phyloP scores from a whole-genome alignment of 37 sponge, comb jelly and placozoan species.

The Beroe ovata region DNA sequence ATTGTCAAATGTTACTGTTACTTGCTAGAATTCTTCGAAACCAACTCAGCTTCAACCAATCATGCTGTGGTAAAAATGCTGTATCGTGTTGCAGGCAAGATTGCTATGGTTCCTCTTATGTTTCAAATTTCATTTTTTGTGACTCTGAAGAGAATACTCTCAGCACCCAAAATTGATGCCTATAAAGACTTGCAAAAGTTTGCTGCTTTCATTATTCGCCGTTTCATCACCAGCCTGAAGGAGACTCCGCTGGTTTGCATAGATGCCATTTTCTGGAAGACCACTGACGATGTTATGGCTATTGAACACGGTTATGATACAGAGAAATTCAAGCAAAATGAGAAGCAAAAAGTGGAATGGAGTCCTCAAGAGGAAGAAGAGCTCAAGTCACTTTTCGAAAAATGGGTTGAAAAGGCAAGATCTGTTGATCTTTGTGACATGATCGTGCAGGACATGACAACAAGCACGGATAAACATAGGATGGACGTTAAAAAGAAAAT shows the following conservation, averaged over 20 bases:
- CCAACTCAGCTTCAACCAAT: constrained; percentile 1
- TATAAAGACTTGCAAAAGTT: constrained; percentile 56
- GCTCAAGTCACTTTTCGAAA: constrained; percentile 18
- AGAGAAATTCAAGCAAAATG: neutral
- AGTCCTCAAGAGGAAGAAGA: constrained; percentile 35
- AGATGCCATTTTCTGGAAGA: constrained; percentile 47
- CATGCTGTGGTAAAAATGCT: constrained; percentile 56
- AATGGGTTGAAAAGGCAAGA: constrained; percentile 53
- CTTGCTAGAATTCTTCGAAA: constrained; percentile 35
- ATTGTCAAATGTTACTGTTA: constrained; percentile 64
- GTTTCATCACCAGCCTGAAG: neutral
- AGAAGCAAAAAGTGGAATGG: constrained; percentile 18
- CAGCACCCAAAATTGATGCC: constrained; percentile 17
- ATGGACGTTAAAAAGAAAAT: constrained; percentile 62
- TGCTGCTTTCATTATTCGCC: constrained; percentile 11
- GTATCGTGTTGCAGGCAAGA: constrained; percentile 19
- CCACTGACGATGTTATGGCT: constrained; percentile 42
- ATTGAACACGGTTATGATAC: constrained; percentile 44
- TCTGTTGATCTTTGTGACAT: constrained; percentile 54
- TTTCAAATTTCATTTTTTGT: constrained; percentile 59
- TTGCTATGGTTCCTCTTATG: constrained; percentile 64
- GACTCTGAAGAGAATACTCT: constrained; percentile 1
- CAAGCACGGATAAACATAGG: constrained; percentile 58
- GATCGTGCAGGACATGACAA: constrained; percentile 60
- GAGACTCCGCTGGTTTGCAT: constrained; percentile 52